A percentile compares a stretch with the other conserved stretches of the same genome.
These are phyloP conservation scores for Choreutis nemorana DNA, from an alignment of 2,888 invertebrate genomes.

Conservation along the genomic window DNA sequence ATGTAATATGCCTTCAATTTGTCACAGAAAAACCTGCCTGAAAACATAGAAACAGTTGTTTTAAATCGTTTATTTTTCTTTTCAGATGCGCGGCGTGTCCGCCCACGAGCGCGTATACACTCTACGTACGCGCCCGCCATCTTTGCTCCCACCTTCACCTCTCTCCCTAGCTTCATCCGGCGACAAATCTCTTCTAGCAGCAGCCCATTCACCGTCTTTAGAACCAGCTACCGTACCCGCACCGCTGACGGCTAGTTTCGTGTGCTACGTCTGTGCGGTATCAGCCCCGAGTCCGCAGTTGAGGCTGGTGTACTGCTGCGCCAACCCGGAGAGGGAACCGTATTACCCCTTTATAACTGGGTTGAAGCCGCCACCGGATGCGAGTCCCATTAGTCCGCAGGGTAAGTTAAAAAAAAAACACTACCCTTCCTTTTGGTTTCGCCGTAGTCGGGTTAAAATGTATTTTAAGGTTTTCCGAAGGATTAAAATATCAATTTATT, in stretches of 20 bases:
- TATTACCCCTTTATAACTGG: slow-evolving; percentile 90
- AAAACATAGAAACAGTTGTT: not conserved
- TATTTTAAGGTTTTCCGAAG: too few relatives aligned
- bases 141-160: slow-evolving; percentile 56
- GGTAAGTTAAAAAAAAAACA: slow-evolving; percentile 43
- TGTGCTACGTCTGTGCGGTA: slow-evolving; percentile 90
- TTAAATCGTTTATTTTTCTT: too few relatives aligned
- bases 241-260: slow-evolving; percentile 66
- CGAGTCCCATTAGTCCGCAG: slow-evolving; percentile 89
- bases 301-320: slow-evolving; percentile 83
- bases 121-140: slow-evolving; percentile 77
- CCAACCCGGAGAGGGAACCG: slow-evolving; percentile 85
- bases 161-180: slow-evolving; percentile 52
- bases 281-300: slow-evolving; percentile 82
- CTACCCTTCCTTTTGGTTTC: too few relatives aligned
- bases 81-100: slow-evolving; percentile 73
- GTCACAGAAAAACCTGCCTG: not conserved
- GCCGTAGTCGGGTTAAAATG: too few relatives aligned
- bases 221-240: slow-evolving; percentile 11
- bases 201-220: slow-evolving; percentile 40
- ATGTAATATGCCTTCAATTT: too few relatives aligned
- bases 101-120: slow-evolving; percentile 83
- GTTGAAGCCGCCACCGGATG: slow-evolving; percentile 81
- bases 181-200: slow-evolving; percentile 40
- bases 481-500: too few relatives aligned